Percentiles rank a stretch among this genome's conserved stretches.
Evolutionary conservation across 2,797 vertebrate species (phyloP).

Genomic region (Muraenolepis orangiensis): DNA sequence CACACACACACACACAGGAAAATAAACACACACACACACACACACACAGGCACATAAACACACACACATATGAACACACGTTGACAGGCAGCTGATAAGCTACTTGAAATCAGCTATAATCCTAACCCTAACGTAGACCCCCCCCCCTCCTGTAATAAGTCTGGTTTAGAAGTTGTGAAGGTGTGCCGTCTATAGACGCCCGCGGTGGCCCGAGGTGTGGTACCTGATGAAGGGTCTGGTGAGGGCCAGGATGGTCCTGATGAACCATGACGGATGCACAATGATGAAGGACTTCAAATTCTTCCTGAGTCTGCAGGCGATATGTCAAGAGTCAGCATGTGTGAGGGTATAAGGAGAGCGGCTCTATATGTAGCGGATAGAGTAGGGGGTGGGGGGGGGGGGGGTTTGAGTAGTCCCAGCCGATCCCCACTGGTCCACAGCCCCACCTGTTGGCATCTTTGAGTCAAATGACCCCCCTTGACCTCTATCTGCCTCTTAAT

Average conservation of each 20-base stretch:
- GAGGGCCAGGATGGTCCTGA: constrained; percentile 89
- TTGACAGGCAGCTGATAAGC: neutral
- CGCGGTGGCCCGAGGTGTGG: neutral
- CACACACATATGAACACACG: neutral
- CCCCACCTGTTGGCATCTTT: no score
- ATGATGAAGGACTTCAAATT: constrained; percentile 98
- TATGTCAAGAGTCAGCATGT: constrained; percentile 1
- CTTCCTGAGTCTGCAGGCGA: constrained; percentile 75
- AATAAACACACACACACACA: constrained; percentile 8
- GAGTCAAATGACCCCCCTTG: no score
- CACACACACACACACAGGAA: constrained; percentile 10
- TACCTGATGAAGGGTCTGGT: constrained; percentile 98
- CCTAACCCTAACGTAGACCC: neutral
- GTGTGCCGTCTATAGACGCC: neutral
- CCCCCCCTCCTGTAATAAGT: neutral
- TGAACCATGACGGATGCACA: constrained; percentile 96
- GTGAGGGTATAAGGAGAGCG: neutral
- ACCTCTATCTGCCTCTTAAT: neutral
- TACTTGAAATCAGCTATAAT: neutral
- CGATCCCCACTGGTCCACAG: neutral
- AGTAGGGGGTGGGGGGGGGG: no score
- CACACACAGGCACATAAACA: neutral
- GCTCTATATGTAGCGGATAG: neutral
- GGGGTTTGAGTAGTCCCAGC: neutral
- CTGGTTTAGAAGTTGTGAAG: neutral